phyloP scores from a whole-genome alignment of 1,140 invertebrate genomes.

The Grapholita molesta region DNA sequence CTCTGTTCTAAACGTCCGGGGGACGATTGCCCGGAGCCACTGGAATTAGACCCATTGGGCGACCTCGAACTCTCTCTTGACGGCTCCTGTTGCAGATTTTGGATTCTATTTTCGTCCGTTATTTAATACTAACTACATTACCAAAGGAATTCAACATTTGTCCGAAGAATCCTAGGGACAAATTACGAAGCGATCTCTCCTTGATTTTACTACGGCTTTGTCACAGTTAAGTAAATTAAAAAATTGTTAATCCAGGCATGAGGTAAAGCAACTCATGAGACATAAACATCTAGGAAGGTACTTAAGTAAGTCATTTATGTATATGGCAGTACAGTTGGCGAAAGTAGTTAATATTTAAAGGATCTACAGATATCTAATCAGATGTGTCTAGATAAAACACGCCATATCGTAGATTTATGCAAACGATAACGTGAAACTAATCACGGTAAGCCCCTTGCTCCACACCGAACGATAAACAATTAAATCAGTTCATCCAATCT shows the following conservation, averaged over 20 bases:
- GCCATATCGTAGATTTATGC: constrained; percentile 5
- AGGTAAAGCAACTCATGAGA: too few relatives aligned
- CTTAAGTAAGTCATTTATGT: too few relatives aligned
- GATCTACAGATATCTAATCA: not conserved
- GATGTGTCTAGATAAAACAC: not conserved
- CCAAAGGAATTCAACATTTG: constrained; percentile 72
- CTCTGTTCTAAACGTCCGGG: constrained; percentile 5
- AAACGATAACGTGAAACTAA: not conserved
- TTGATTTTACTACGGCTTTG: not conserved
- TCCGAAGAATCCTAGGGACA: not conserved
- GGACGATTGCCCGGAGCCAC: not conserved
- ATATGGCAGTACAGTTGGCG: too few relatives aligned
- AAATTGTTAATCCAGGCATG: too few relatives aligned
- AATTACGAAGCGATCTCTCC: not conserved
- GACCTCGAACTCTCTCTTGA: constrained; percentile 48
- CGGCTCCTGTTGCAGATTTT: constrained; percentile 42
- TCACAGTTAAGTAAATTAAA: too few relatives aligned
- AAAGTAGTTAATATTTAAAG: too few relatives aligned
- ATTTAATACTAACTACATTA: constrained; percentile 12
- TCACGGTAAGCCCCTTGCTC: not conserved
- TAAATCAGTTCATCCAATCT: not conserved
- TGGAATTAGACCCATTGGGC: constrained; percentile 21
- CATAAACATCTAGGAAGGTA: not conserved
- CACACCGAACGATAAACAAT: not conserved
- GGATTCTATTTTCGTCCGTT: not conserved